Evolutionary conservation across 2,888 invertebrate species (phyloP).

Genomic region (Calameuta idolon): DNA sequence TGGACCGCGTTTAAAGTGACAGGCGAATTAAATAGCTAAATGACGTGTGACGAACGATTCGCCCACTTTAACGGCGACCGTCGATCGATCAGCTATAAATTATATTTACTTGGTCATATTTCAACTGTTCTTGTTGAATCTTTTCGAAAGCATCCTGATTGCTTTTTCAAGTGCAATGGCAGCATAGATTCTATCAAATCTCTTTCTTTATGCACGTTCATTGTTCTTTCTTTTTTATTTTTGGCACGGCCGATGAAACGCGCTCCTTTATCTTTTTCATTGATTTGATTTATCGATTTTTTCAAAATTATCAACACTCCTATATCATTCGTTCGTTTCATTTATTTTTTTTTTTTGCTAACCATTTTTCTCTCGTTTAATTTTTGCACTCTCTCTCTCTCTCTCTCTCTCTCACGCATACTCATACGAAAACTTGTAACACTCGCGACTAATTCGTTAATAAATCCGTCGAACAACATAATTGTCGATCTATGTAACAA

Average conservation of each 20-base stretch:
- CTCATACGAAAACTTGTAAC: neutral
- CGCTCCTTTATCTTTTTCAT: neutral
- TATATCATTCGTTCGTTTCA: neutral
- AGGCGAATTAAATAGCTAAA: neutral
- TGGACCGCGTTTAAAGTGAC: neutral
- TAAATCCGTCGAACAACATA: neutral
- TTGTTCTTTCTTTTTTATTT: neutral
- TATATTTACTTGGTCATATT: neutral
- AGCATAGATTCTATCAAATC: neutral
- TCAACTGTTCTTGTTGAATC: neutral
- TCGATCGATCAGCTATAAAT: neutral
- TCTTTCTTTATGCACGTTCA: neutral
- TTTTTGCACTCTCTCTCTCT: neutral
- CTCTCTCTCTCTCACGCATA: neutral
- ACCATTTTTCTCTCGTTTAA: neutral
- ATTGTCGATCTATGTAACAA: constrained; percentile 28
- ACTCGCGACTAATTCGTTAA: neutral
- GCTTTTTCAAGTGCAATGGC: neutral
- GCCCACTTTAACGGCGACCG: neutral
- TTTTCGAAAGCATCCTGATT: neutral
- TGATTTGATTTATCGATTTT: neutral
- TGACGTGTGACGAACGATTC: neutral
- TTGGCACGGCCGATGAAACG: neutral
- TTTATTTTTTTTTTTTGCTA: constrained; percentile 6
- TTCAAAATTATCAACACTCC: neutral